Evolutionary conservation across 1,140 invertebrate species (phyloP).

Genomic region (Antheraea pernyi): DNA sequence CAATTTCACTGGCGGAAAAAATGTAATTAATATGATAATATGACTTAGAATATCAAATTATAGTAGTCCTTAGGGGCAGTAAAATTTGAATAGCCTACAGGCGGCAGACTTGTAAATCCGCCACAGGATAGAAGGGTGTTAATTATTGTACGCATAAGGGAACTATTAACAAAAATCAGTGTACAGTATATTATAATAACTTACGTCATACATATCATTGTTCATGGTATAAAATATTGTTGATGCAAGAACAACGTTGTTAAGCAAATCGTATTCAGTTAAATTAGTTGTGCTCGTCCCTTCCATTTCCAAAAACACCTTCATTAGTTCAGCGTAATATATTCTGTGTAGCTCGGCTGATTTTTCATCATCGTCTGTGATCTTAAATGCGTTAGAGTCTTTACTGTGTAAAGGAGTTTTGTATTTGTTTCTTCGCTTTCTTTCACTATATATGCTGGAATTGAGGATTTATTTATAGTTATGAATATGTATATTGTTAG

Average conservation of each 20-base stretch:
- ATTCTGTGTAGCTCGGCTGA: conserved; percentile 42
- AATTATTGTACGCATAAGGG: too few species aligned
- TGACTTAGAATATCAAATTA: too few species aligned
- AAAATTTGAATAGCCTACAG: too few species aligned
- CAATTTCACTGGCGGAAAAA: too few species aligned
- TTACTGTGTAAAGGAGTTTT: not conserved
- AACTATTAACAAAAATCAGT: not conserved
- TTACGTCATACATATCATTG: conserved; percentile 78
- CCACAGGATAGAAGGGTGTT: too few species aligned
- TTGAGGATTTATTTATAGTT: too few species aligned
- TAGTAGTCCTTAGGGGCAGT: too few species aligned
- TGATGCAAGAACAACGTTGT: conserved; percentile 68
- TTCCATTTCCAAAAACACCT: conserved; percentile 46
- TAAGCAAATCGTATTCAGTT: conserved; percentile 60
- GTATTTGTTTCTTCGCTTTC: conserved; percentile 27
- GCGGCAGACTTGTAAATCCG: too few species aligned
- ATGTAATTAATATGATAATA: too few species aligned
- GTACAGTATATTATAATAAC: conserved; percentile 15
- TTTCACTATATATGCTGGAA: conserved; percentile 54
- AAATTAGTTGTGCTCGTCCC: conserved; percentile 37
- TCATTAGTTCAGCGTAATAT: conserved; percentile 61
- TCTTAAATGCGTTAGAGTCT: not conserved
- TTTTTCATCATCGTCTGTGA: conserved; percentile 38
- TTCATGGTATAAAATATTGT: conserved; percentile 75
- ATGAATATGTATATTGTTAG: not conserved